Percentiles rank a stretch among this genome's conserved stretches.
Conservation (phyloP, 2,113 vertebrate species). For the Tinamus guttatus region DNA sequence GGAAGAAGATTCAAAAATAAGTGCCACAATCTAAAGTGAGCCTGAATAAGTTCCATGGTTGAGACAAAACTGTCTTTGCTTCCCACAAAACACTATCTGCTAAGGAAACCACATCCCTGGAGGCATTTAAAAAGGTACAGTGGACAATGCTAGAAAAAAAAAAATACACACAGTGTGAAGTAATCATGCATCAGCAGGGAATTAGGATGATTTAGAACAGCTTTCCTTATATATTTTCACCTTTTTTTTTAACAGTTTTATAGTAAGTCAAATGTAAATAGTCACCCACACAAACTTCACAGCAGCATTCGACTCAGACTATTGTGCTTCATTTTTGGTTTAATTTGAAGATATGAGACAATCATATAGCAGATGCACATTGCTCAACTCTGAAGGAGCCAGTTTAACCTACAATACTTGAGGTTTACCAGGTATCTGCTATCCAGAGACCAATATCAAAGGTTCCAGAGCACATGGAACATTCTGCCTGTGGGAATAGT, state of each 20-base stretch:
- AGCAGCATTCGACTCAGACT: background rate
- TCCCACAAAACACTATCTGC: conserved; percentile 23
- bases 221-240: background rate
- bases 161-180: background rate
- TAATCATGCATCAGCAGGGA: background rate
- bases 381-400: background rate
- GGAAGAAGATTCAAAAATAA: background rate
- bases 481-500: background rate
- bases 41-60: background rate
- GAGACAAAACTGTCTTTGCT: background rate
- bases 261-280: background rate
- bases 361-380: background rate
- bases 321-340: background rate
- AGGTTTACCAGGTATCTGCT: background rate
- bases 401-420: background rate
- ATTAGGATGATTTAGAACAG: background rate
- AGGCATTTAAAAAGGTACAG: conserved; percentile 2
- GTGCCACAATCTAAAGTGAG: background rate
- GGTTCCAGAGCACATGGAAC: background rate
- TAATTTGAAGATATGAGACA: background rate
- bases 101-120: conserved; percentile 8
- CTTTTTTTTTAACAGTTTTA: background rate
- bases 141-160: background rate
- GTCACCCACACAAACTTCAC: background rate
- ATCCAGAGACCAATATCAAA: background rate